phyloP scores from a whole-genome alignment of 2,113 vertebrate species.

The Sclerurus mexicanus region DNA sequence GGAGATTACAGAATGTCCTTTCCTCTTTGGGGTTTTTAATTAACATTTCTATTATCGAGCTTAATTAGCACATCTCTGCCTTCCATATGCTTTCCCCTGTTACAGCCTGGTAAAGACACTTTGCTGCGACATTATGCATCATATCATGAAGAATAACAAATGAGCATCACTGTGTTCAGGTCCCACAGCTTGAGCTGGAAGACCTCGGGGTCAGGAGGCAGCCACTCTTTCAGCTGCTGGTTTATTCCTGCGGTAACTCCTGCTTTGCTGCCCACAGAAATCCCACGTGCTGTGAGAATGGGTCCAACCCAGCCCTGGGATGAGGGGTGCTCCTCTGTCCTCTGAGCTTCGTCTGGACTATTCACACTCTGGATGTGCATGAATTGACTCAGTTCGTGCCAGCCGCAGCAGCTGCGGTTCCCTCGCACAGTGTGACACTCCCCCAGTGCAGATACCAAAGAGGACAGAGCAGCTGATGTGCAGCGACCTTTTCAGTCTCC shows the following conservation, averaged over 20 bases:
- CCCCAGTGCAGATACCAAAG: rapidly evolving
- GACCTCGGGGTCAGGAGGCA: neutral
- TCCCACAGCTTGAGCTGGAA: neutral
- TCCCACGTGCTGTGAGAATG: rapidly evolving
- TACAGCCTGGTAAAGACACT: constrained; percentile 8
- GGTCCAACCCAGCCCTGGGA: neutral
- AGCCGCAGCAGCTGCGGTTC: rapidly evolving
- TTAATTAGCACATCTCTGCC: constrained; percentile 33
- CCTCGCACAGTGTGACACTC: rapidly evolving
- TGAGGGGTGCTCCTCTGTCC: neutral
- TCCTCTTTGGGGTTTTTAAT: constrained; percentile 58
- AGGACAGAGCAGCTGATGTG: neutral
- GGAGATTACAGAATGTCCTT: constrained; percentile 30
- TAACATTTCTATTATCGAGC: constrained; percentile 55
- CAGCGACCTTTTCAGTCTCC: neutral
- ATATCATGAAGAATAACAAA: neutral
- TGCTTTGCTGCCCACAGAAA: rapidly evolving
- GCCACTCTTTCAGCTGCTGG: neutral
- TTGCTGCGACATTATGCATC: neutral
- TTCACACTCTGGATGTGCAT: rapidly evolving
- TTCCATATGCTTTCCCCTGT: constrained; percentile 58
- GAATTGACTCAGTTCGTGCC: rapidly evolving
- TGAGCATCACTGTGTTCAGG: neutral
- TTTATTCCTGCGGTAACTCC: neutral
- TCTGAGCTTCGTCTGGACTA: rapidly evolving